Evolutionary conservation across 2,888 invertebrate genomes (phyloP).

Genomic region (Ochropacha duplaris): DNA sequence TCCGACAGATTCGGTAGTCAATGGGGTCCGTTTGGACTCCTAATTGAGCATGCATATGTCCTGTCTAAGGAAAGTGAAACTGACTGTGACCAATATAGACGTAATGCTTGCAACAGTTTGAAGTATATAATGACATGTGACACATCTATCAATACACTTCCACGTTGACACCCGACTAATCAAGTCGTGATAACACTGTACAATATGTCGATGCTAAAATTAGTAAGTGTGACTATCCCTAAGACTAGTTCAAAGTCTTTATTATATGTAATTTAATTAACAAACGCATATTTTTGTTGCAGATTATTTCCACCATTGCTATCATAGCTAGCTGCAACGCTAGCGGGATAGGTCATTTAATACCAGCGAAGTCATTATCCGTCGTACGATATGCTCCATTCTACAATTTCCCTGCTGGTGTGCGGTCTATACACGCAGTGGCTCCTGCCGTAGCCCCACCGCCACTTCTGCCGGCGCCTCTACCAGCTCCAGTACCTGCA

Average conservation of each 20-base stretch:
- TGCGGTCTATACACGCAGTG: constrained; percentile 69
- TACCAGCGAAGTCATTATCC: constrained; percentile 61
- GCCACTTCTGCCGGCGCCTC: constrained; percentile 8
- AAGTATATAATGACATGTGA: constrained; percentile 78
- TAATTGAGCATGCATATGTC: constrained; percentile 71
- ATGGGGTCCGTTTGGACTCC: constrained; percentile 63
- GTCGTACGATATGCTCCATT: constrained; percentile 75
- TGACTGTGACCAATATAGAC: constrained; percentile 58
- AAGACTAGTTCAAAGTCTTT: neutral
- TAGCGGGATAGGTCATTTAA: constrained; percentile 68
- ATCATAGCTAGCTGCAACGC: constrained; percentile 70
- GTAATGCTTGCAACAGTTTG: constrained; percentile 79
- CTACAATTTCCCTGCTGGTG: constrained; percentile 71
- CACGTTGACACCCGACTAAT: constrained; percentile 62
- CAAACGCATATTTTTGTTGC: constrained; percentile 30
- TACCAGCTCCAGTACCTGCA: constrained; percentile 36
- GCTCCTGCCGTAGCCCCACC: constrained; percentile 51
- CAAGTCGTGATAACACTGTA: constrained; percentile 54
- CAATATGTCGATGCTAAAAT: constrained; percentile 64
- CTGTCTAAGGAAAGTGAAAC: constrained; percentile 81
- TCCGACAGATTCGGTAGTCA: constrained; percentile 62
- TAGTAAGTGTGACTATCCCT: constrained; percentile 57
- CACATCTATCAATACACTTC: constrained; percentile 66
- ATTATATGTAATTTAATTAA: constrained; percentile 3
- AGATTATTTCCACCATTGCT: constrained; percentile 57